A percentile compares a stretch with the other conserved stretches of the same genome.
These are phyloP conservation scores for Nasonia longicornis DNA, from an alignment of 1,140 invertebrate species.

Conservation along the genomic window DNA sequence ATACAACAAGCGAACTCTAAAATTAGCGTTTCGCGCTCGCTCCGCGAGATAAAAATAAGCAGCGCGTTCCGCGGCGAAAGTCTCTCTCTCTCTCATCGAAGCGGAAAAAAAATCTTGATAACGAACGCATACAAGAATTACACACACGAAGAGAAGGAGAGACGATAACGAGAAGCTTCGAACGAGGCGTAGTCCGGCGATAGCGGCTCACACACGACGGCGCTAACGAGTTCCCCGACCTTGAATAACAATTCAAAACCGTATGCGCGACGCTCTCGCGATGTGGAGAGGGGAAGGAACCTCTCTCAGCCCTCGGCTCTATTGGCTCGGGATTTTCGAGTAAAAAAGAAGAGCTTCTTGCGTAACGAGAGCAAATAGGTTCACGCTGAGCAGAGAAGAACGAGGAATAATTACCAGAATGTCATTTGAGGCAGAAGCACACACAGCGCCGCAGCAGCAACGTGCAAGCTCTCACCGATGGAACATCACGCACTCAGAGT, in stretches of 20 bases:
- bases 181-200: background rate
- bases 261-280: no score
- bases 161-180: no score
- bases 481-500: background rate
- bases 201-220: background rate
- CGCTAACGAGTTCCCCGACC: conserved; percentile 14
- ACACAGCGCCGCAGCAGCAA: background rate
- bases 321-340: background rate
- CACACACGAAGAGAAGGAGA: no score
- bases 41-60: background rate
- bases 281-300: background rate
- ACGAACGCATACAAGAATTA: no score
- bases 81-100: background rate
- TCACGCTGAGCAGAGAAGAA: background rate
- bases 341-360: background rate
- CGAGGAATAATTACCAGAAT: conserved; percentile 7
- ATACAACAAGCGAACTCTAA: background rate
- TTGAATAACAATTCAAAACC: conserved; percentile 21
- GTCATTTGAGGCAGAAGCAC: conserved; percentile 10
- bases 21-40: background rate
- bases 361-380: background rate
- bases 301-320: background rate
- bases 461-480: background rate
- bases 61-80: background rate
- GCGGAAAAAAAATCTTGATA: background rate